Evolutionary conservation across 92 coral and sea anemone genomes (phyloP).

Genomic region (Zoanthus sansibaricus): DNA sequence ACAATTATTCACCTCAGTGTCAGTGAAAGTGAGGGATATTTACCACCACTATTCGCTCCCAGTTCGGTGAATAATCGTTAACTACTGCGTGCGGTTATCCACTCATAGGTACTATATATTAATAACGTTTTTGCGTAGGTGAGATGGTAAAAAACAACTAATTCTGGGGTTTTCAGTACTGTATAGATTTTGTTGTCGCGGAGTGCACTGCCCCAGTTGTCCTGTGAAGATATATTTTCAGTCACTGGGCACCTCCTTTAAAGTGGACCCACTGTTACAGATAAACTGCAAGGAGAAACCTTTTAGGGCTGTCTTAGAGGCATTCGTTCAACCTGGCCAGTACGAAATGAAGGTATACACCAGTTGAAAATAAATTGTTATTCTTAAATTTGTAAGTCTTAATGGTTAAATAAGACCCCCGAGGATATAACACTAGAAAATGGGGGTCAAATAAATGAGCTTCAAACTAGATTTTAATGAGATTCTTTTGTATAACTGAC

Average conservation of each 20-base stretch:
- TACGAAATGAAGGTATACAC: conserved; percentile 50
- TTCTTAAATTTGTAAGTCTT: neutral
- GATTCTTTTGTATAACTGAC: too few species aligned
- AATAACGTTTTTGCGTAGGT: neutral
- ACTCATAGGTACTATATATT: too few species aligned
- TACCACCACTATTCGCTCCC: too few species aligned
- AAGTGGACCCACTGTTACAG: conserved; percentile 59
- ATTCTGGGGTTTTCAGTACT: neutral
- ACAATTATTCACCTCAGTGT: too few species aligned
- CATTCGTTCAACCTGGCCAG: conserved; percentile 61
- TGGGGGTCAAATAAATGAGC: too few species aligned
- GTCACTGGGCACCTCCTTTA: conserved; percentile 45
- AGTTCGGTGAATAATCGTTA: too few species aligned
- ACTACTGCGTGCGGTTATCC: too few species aligned
- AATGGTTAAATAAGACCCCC: too few species aligned
- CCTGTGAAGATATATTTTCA: conserved; percentile 43
- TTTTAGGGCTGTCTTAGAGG: conserved; percentile 49
- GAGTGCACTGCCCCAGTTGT: conserved; percentile 65
- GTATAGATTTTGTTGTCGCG: conserved; percentile 69
- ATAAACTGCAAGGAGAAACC: conserved; percentile 58
- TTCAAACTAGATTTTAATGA: too few species aligned
- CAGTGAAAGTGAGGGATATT: too few species aligned
- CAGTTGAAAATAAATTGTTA: neutral
- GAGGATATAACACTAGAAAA: too few species aligned
- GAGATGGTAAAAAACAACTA: neutral